These are phyloP conservation scores for Platysteira castanea DNA, from an alignment of 2,113 vertebrate species.

Conservation along the genomic window DNA sequence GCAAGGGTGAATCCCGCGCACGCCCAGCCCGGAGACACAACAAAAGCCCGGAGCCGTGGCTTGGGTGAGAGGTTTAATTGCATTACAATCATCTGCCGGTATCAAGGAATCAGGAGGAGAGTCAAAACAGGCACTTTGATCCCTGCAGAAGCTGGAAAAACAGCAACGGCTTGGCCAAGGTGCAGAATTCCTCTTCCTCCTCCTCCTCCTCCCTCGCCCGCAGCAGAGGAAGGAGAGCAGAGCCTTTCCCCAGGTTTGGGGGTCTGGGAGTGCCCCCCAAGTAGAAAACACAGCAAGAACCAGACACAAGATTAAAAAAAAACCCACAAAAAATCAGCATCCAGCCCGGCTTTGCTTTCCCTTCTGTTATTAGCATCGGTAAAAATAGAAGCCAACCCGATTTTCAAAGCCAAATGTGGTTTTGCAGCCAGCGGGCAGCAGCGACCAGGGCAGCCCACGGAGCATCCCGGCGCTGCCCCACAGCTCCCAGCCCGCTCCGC, in stretches of 20 bases:
- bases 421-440: background rate
- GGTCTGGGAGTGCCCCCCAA: background rate
- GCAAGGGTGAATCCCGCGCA: background rate
- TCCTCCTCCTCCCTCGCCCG: background rate
- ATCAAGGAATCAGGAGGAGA: background rate
- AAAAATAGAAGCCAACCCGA: fast-evolving
- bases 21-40: background rate
- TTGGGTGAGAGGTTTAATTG: background rate
- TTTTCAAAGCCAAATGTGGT: background rate
- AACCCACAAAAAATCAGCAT: background rate
- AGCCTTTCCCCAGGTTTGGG: background rate
- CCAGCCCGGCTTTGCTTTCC: background rate
- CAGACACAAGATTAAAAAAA: background rate
- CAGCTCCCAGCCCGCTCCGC: background rate
- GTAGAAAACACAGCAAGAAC: background rate
- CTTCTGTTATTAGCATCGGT: background rate
- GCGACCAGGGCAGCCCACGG: background rate
- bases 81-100: background rate
- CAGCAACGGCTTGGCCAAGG: background rate
- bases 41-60: background rate
- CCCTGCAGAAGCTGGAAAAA: background rate
- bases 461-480: background rate
- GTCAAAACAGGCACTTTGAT: background rate
- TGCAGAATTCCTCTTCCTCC: background rate
- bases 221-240: background rate